Percentiles rank a stretch among this genome's conserved stretches.
phyloP scores from a whole-genome alignment of 2,797 vertebrate species.

The Ficedula albicollis region DNA sequence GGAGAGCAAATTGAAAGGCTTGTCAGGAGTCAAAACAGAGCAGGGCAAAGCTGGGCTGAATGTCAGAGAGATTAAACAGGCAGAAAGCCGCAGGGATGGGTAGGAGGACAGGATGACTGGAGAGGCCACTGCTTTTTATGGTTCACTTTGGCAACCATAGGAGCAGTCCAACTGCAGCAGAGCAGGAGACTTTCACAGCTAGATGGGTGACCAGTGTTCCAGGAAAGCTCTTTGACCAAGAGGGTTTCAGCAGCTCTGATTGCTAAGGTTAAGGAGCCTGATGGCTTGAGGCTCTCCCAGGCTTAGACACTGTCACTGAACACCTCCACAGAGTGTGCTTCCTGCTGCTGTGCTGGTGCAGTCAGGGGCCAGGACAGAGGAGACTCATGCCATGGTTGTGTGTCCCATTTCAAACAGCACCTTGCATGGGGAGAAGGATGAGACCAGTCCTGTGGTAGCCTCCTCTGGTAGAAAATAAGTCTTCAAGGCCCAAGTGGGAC shows the following conservation, averaged over 20 bases:
- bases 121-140: neutral
- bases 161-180: neutral
- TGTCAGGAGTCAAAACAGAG: constrained; percentile 91
- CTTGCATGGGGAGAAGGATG: neutral
- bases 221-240: neutral
- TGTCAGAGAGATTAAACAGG: constrained; percentile 75
- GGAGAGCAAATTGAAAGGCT: constrained; percentile 93
- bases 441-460: neutral
- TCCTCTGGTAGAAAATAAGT: constrained; percentile 14
- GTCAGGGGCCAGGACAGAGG: fast-evolving
- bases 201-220: neutral
- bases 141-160: neutral
- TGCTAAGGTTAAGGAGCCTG: neutral
- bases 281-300: neutral
- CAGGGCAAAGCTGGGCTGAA: constrained; percentile 69
- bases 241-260: neutral
- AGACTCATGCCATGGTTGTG: neutral
- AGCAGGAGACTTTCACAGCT: neutral
- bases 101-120: neutral
- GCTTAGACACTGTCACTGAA: neutral
- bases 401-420: neutral
- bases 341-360: fast-evolving
- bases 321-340: neutral
- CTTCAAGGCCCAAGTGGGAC: neutral
- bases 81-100: constrained; percentile 36